Percentiles rank a stretch among this genome's conserved stretches.
Conservation (phyloP, 2,888 invertebrate species). For the Octonoba sinensis region DNA sequence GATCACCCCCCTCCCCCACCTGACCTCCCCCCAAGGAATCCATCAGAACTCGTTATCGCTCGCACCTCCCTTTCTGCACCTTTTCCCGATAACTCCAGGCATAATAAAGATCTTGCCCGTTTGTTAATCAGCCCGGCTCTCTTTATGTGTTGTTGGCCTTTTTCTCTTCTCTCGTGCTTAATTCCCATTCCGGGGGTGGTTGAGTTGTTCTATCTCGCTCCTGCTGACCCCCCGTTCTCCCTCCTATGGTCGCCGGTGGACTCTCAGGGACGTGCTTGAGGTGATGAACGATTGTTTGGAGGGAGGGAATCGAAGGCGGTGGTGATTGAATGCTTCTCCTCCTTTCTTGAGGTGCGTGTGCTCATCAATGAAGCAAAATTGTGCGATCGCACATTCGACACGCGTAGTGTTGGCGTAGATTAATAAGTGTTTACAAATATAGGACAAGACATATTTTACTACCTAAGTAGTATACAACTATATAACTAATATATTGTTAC, state of each 20-base stretch:
- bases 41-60: slow-evolving; percentile 59
- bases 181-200: slow-evolving; percentile 51
- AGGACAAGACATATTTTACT: too few relatives aligned
- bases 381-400: too few relatives aligned
- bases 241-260: background rate
- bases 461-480: too few relatives aligned
- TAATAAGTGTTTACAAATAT: too few relatives aligned
- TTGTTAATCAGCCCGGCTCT: slow-evolving; percentile 55
- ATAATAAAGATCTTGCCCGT: slow-evolving; percentile 56
- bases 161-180: slow-evolving; percentile 53
- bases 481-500: too few relatives aligned
- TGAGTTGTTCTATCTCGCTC: slow-evolving; percentile 19
- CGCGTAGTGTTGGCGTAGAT: too few relatives aligned
- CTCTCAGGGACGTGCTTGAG: slow-evolving; percentile 19
- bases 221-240: slow-evolving; percentile 4
- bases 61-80: slow-evolving; percentile 43
- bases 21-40: slow-evolving; percentile 33
- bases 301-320: too few relatives aligned
- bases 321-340: too few relatives aligned
- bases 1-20: slow-evolving; percentile 28
- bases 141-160: slow-evolving; percentile 50
- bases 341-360: too few relatives aligned
- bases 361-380: too few relatives aligned
- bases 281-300: slow-evolving; percentile 15
- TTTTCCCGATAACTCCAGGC: slow-evolving; percentile 48